These are phyloP conservation scores for Todus mexicanus DNA, from an alignment of 2,797 vertebrate genomes.

Conservation along the genomic window DNA sequence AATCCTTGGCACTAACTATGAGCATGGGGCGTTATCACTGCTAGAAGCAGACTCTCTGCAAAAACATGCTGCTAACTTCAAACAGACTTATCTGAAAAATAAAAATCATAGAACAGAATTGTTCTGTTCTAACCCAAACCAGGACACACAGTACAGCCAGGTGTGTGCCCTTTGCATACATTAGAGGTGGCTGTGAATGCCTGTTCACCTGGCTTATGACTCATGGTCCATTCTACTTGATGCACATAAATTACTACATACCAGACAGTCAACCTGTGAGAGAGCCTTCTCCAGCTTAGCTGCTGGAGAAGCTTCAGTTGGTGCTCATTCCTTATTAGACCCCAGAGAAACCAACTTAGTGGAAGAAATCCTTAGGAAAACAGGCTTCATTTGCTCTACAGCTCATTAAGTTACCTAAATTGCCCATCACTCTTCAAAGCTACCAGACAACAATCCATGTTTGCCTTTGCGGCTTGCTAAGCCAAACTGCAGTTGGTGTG, in stretches of 20 bases:
- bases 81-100: too few species aligned
- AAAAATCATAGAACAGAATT: too few species aligned
- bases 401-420: background rate
- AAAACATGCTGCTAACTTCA: too few species aligned
- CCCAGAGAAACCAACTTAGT: background rate
- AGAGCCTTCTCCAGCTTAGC: background rate
- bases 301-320: background rate
- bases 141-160: fast-evolving
- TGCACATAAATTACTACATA: background rate
- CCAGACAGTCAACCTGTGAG: background rate
- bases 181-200: background rate
- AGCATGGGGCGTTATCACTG: too few species aligned
- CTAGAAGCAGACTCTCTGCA: too few species aligned
- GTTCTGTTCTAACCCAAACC: too few species aligned
- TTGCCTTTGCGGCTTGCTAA: background rate
- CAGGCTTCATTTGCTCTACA: background rate
- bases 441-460: background rate
- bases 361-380: background rate
- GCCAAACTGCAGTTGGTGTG: background rate
- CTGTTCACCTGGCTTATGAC: background rate
- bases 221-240: background rate
- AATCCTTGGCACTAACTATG: too few species aligned
- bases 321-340: background rate
- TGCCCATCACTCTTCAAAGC: background rate
- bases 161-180: background rate